Evolutionary conservation across 2,797 vertebrate genomes (phyloP), one percentile per base, ranked within the genome.

Genomic region (Clarias platycephalus): DNA sequence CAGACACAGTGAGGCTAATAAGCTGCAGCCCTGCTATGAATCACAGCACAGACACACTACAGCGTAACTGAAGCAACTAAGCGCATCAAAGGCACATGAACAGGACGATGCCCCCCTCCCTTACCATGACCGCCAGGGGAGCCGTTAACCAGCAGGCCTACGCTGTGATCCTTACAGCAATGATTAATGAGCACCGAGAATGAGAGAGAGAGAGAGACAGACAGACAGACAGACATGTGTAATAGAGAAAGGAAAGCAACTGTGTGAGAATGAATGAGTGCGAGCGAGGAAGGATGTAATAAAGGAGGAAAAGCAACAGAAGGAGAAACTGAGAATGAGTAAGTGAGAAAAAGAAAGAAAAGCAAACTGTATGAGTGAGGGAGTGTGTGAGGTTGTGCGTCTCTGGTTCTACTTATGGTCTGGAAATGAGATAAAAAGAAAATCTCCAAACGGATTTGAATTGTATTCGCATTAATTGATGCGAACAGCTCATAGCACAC

Each of bases 401-500:
- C 91, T 91, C 93, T 95, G 95, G 92, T 93, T 93, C 93, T 93
- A 86, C 78, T 93, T 93, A 92, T 76, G 55, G 86, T 87, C 93
- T 95, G 93, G 87, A 95, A 93, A 95, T 94, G 90, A 93, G 89
- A 93, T 93, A 92, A 94, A 93, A 91, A 88, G 88, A 86, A 90
- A 90, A 53, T 90, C 88, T 88, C 92, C 88, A 87, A 93, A 92
- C 93, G 94, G 91, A 94, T 91, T 53, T 93, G 93, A 94, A 94
- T 93, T 93, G 92, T 91, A 91, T 84, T 83, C 88, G 91, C 90
- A 90, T 91, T 91, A 90, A 83, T 93, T 93, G 92, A 94, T 92
- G 92, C 92, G 94, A 94, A 94, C 94, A 95, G 93, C 93, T 95
- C 94, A 93, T 93, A 93, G 91, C 93, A 91, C 75, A 84, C 92